Evolutionary conservation across 2,113 vertebrate genomes (phyloP).

Genomic region (Strix aluco): DNA sequence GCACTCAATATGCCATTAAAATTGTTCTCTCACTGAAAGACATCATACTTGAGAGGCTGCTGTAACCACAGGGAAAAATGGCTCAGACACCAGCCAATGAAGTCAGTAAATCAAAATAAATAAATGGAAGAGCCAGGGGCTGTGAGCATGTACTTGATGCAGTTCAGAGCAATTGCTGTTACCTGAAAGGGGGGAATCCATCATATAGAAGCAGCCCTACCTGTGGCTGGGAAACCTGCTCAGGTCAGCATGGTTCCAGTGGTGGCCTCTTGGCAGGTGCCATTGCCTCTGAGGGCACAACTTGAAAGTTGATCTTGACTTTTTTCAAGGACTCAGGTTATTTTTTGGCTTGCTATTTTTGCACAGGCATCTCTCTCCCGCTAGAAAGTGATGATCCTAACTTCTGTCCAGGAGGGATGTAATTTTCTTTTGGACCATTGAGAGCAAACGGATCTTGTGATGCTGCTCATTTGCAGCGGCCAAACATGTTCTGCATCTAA

Average conservation of each 20-base stretch:
- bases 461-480: neutral
- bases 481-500: neutral
- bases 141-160: slow-evolving; percentile 60
- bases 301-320: neutral
- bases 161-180: slow-evolving; percentile 71
- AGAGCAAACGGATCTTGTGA: neutral
- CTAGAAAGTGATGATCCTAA: neutral
- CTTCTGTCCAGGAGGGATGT: neutral
- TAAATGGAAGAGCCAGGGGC: slow-evolving; percentile 64
- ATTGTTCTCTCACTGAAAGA: slow-evolving; percentile 54
- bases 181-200: slow-evolving; percentile 54
- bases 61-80: slow-evolving; percentile 50
- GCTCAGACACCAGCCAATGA: slow-evolving; percentile 19
- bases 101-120: slow-evolving; percentile 77
- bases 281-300: neutral
- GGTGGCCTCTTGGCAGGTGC: neutral
- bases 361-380: neutral
- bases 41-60: slow-evolving; percentile 48
- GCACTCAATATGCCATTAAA: slow-evolving; percentile 70
- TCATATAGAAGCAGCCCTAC: slow-evolving; percentile 31
- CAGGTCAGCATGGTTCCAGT: neutral
- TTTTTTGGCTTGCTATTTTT: neutral
- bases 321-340: neutral
- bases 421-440: neutral
- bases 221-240: slow-evolving; percentile 31